Evolutionary conservation across 2,113 vertebrate genomes (phyloP).

Genomic region (Sceloporus tristichus): DNA sequence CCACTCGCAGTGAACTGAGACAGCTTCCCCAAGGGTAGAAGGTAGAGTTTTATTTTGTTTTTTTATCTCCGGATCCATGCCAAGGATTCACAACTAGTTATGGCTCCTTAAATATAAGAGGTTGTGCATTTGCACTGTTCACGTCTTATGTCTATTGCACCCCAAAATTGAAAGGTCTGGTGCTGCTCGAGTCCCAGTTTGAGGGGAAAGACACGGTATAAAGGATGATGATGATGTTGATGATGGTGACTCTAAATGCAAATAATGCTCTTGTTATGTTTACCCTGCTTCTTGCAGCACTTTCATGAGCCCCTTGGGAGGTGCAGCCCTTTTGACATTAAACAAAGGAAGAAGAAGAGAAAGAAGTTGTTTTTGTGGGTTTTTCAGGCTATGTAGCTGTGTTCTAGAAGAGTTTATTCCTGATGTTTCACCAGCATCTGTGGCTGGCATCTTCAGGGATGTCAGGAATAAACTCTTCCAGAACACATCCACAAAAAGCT

Average conservation of each 20-base stretch:
- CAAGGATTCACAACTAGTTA: background rate
- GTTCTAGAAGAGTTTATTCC: too few relatives aligned
- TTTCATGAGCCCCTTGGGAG: background rate
- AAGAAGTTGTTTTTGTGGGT: background rate
- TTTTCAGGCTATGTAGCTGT: too few relatives aligned
- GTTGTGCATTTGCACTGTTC: background rate
- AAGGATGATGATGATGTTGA: too few relatives aligned
- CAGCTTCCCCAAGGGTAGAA: background rate
- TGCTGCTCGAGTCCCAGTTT: too few relatives aligned
- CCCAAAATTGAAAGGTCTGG: background rate
- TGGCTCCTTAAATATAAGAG: background rate
- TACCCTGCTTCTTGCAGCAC: too few relatives aligned
- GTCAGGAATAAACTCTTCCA: too few relatives aligned
- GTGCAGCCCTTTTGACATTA: background rate
- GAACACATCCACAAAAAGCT: too few relatives aligned
- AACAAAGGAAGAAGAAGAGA: background rate
- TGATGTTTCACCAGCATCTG: too few relatives aligned
- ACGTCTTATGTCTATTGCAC: background rate
- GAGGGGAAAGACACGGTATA: too few relatives aligned
- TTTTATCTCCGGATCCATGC: background rate
- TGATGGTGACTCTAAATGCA: too few relatives aligned
- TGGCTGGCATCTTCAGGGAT: too few relatives aligned
- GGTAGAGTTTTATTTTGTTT: background rate
- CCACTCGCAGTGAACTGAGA: background rate
- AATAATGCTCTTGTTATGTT: background rate